A percentile compares a stretch with the other conserved stretches of the same genome.
These are phyloP conservation scores for Yponomeuta plumbellus DNA, from an alignment of 2,888 invertebrate genomes.

Conservation along the genomic window DNA sequence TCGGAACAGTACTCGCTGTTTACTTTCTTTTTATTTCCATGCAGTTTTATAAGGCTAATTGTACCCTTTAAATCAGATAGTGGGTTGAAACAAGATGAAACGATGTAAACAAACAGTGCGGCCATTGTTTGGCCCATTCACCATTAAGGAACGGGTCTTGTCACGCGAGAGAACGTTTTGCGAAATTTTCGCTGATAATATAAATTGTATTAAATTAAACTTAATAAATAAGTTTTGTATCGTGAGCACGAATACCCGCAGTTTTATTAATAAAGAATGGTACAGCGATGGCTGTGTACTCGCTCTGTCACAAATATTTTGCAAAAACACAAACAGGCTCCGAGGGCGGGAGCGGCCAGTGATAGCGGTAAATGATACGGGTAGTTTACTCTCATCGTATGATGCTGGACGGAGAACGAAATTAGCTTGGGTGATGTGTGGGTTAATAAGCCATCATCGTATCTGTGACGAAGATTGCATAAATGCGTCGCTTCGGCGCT, in stretches of 20 bases:
- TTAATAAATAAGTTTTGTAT: not conserved
- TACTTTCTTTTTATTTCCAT: not conserved
- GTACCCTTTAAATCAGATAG: slow-evolving; percentile 14
- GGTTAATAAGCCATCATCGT: slow-evolving; percentile 32
- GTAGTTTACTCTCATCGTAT: slow-evolving; percentile 1
- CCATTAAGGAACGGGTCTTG: slow-evolving; percentile 67
- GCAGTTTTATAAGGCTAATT: slow-evolving; percentile 5
- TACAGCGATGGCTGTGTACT: not conserved
- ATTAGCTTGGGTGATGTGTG: slow-evolving; percentile 6
- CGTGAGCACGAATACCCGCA: not conserved
- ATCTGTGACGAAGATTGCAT: slow-evolving; percentile 46
- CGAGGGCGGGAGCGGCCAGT: not conserved
- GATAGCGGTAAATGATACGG: not conserved
- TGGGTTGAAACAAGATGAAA: slow-evolving; percentile 42
- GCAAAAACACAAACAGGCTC: not conserved
- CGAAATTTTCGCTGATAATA: slow-evolving; percentile 38
- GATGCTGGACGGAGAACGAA: not conserved
- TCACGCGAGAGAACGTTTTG: slow-evolving; percentile 62
- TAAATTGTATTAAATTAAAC: slow-evolving; percentile 4
- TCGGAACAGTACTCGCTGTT: not conserved
- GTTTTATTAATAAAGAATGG: not conserved
- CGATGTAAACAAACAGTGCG: slow-evolving; percentile 57
- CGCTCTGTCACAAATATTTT: not conserved
- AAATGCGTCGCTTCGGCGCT: slow-evolving; percentile 39
- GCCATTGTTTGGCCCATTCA: slow-evolving; percentile 46